phyloP scores from a whole-genome alignment of 2,113 vertebrate genomes.

The Oncorhynchus masou region DNA sequence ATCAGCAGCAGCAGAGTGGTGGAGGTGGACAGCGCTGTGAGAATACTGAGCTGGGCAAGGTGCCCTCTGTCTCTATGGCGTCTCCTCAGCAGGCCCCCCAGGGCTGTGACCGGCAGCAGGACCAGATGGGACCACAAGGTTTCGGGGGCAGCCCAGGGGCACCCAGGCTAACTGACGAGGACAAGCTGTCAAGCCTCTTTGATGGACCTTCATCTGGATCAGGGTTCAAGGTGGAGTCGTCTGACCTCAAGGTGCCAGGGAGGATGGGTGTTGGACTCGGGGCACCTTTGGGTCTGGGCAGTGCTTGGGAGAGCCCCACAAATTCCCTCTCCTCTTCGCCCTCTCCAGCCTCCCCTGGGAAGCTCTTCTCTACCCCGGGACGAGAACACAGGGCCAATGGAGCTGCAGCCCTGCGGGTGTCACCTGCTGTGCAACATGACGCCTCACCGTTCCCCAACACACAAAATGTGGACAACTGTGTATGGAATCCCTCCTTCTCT shows the following conservation, averaged over 20 bases:
- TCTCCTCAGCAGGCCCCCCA: not conserved
- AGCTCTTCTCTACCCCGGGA: constrained; percentile 14
- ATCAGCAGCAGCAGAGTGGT: constrained; percentile 61
- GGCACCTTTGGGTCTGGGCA: constrained; percentile 48
- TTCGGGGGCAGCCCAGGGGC: constrained; percentile 68
- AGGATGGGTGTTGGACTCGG: constrained; percentile 21
- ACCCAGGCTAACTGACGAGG: constrained; percentile 77
- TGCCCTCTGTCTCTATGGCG: constrained; percentile 45
- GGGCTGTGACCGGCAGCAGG: constrained; percentile 79
- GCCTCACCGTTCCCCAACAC: too few species aligned
- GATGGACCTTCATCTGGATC: constrained; percentile 38
- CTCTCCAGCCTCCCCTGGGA: constrained; percentile 57
- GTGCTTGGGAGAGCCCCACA: constrained; percentile 66
- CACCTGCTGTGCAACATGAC: not conserved
- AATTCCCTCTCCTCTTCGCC: constrained; percentile 57
- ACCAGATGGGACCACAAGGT: constrained; percentile 49
- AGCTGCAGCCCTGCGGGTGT: not conserved
- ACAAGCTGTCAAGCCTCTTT: constrained; percentile 77
- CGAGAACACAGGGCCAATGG: constrained; percentile 49
- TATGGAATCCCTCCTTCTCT: constrained; percentile 66
- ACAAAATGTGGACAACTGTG: constrained; percentile 45
- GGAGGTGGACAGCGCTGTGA: constrained; percentile 40
- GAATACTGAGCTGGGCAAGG: constrained; percentile 68
- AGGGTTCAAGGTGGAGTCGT: constrained; percentile 69
- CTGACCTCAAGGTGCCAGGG: constrained; percentile 64